Evolutionary conservation across 2,888 invertebrate species (phyloP).

Genomic region (Philaethria dido): DNA sequence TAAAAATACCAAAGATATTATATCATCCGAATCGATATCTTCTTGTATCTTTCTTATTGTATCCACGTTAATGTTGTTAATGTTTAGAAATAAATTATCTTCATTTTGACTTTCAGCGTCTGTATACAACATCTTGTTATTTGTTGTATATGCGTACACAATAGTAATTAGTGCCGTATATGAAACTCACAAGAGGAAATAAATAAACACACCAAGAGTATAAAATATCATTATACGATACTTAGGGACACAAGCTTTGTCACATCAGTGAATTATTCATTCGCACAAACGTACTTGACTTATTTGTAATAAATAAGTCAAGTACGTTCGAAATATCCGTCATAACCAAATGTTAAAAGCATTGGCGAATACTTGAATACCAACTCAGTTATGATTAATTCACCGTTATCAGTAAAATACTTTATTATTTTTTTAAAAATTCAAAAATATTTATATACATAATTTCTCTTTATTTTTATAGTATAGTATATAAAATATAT

Average conservation of each 20-base stretch:
- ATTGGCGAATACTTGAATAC: no score
- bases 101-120: constrained; percentile 50
- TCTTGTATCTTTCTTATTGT: constrained; percentile 66
- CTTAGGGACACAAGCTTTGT: no score
- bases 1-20: constrained; percentile 72
- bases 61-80: constrained; percentile 59
- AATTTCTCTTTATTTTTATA: not conserved
- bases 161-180: not conserved
- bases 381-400: no score
- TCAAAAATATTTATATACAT: no score
- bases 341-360: not conserved
- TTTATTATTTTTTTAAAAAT: no score
- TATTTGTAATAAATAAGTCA: no score
- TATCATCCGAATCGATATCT: constrained; percentile 66
- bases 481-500: not conserved
- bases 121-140: constrained; percentile 49
- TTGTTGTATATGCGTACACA: not conserved
- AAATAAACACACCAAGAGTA: not conserved
- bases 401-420: no score
- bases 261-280: no score
- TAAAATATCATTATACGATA: no score
- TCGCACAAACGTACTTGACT: no score
- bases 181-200: not conserved
- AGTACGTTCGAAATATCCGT: not conserved
- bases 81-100: constrained; percentile 52